These are phyloP conservation scores for Cryptophagus acutangulus DNA, from an alignment of 2,888 invertebrate species.

Conservation along the genomic window DNA sequence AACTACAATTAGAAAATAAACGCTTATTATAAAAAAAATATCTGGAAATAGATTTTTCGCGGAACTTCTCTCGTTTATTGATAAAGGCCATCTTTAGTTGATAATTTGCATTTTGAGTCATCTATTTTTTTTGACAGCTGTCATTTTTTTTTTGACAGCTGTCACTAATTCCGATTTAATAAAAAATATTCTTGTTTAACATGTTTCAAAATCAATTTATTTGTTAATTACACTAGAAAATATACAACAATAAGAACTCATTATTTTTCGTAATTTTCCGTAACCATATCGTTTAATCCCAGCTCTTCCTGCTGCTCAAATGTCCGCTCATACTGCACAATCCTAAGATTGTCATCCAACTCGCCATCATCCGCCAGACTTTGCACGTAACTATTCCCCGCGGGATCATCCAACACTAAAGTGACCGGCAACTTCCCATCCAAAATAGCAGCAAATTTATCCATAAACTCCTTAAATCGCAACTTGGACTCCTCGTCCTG, in stretches of 20 bases:
- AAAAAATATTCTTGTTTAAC: too few species aligned
- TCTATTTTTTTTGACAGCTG: too few species aligned
- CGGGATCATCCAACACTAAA: conserved; percentile 88
- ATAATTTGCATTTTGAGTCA: too few species aligned
- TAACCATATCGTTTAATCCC: conserved; percentile 93
- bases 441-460: conserved; percentile 63
- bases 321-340: conserved; percentile 74
- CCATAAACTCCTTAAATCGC: conserved; percentile 61
- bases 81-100: too few species aligned
- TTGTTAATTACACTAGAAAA: not conserved
- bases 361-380: conserved; percentile 65
- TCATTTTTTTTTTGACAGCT: too few species aligned
- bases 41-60: too few species aligned
- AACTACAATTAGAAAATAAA: too few species aligned
- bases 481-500: conserved; percentile 53
- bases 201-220: not conserved
- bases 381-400: conserved; percentile 95
- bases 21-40: too few species aligned
- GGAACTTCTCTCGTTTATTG: too few species aligned
- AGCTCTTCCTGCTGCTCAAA: conserved; percentile 93
- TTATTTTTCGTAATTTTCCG: conserved; percentile 69
- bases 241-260: conserved; percentile 1
- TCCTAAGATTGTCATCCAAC: conserved; percentile 65
- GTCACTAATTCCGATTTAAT: too few species aligned
- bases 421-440: conserved; percentile 61